Evolutionary conservation across 2,113 vertebrate genomes (phyloP).

Genomic region (Nibea albiflora): DNA sequence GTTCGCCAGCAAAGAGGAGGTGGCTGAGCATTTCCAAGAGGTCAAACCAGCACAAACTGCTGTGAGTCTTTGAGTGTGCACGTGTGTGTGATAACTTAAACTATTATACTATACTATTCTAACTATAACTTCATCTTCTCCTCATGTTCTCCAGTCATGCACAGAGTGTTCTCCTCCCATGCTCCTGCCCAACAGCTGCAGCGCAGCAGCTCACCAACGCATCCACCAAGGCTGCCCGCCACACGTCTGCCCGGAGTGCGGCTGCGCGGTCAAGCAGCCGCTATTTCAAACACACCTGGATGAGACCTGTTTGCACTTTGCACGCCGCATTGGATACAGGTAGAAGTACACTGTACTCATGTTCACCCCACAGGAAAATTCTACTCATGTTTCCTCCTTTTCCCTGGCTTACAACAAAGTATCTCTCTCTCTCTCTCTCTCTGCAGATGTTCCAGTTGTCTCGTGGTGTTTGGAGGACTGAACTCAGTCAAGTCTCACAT

Average conservation of each 20-base stretch:
- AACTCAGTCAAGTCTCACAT: slow-evolving; percentile 97
- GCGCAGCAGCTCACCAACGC: slow-evolving; percentile 91
- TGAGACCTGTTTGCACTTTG: slow-evolving; percentile 92
- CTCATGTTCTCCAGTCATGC: slow-evolving; percentile 83
- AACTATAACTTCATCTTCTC: neutral
- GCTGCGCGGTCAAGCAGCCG: slow-evolving; percentile 85
- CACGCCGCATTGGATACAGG: slow-evolving; percentile 95
- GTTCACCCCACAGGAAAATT: neutral
- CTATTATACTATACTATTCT: no score
- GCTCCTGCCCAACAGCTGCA: slow-evolving; percentile 94
- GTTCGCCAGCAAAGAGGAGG: slow-evolving; percentile 89
- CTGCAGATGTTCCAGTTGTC: slow-evolving; percentile 93
- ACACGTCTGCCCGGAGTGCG: slow-evolving; percentile 94
- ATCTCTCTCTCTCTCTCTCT: neutral
- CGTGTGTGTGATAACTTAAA: no score
- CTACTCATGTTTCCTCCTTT: neutral
- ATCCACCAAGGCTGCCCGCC: slow-evolving; percentile 90
- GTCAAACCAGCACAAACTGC: slow-evolving; percentile 66
- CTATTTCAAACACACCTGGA: slow-evolving; percentile 88
- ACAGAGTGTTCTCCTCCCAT: slow-evolving; percentile 89
- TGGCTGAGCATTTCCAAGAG: slow-evolving; percentile 93
- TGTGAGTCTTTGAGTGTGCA: slow-evolving; percentile 63
- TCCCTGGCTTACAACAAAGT: neutral
- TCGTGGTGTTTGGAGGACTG: slow-evolving; percentile 94
- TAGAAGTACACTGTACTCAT: slow-evolving; percentile 38